Base-by-base conservation (phyloP, 2,113 vertebrate genomes). In the Nothoprocta perdicaria region DNA sequence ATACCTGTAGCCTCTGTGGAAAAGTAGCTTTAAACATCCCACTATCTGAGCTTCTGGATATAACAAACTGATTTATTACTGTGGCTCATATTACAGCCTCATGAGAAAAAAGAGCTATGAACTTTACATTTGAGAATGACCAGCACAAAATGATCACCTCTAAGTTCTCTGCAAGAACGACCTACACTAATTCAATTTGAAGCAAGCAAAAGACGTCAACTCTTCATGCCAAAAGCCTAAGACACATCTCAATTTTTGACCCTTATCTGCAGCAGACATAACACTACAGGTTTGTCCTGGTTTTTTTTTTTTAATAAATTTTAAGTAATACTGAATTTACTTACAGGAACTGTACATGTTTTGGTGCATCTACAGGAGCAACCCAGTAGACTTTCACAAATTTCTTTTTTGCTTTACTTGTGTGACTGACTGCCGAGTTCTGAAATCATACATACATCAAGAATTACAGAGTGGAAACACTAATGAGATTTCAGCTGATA, bases 361-460 rank as follows among this genome's bases (percentile, higher is more conserved):
- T 76, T 4, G 98, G 98, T 87, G 97, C 93, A 81, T 76, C 62
- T 68, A 61, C 57, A 43, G 98, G 98, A 90, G 98, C 96, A 50
- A 96, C 87, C 98, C 98, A 99, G 40, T 97, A 95, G 46, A 97
- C 98, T 74, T 97, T 93, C 50, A 99, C 35, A 22, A 96, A 53
- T 22, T 92, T 96, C 95, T 99, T 99, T 76, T 95, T 98, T 21
- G 83, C 81, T 65, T 96, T 72, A 69, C 33, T 97, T 73, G 93
- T 98, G 68, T 99, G 98, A 95, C 98, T 99, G 86, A 99, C 98
- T 41, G 98, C 98, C 80, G 98, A 98, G 61, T 96, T 98, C 98
- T 99, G 90, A 84, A 96, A 89, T 95, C 9, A 90, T 43, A 95
- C 10, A 73, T 2, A 63, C 19, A 27, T 10, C 13, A 69, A 43